phyloP scores from a whole-genome alignment of 2,797 vertebrate genomes.

The Mormyrus hasselquistii region DNA sequence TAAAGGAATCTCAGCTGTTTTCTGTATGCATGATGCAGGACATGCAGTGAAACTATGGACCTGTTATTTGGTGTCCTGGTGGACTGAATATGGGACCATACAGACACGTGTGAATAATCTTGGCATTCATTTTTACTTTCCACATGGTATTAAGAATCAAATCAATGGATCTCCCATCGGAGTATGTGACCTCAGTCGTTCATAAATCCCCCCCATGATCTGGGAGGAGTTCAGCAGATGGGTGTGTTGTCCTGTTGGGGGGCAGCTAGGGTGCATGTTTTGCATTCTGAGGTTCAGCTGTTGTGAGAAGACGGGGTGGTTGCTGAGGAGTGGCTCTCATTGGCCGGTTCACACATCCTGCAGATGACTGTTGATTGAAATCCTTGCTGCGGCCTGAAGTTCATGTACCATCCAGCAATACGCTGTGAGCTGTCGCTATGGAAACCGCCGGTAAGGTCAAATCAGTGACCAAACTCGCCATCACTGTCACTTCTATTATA shows the following conservation, averaged over 20 bases:
- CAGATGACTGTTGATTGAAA: not conserved
- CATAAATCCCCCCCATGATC: not conserved
- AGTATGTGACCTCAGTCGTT: not conserved
- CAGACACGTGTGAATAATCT: not conserved
- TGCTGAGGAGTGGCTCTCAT: not conserved
- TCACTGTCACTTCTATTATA: not conserved
- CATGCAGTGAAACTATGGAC: not conserved
- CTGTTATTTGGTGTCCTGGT: not conserved
- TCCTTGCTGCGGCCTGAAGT: not conserved
- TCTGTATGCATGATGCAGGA: not conserved
- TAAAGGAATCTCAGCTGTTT: slow-evolving; percentile 7
- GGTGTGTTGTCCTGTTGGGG: not conserved
- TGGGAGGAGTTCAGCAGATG: not conserved
- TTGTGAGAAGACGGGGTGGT: not conserved
- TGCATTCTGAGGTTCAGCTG: slow-evolving; percentile 25
- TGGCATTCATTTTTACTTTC: not conserved
- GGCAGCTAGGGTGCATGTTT: slow-evolving; percentile 12
- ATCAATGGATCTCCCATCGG: not conserved
- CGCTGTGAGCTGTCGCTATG: not conserved
- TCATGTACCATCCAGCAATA: not conserved
- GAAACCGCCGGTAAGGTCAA: not conserved
- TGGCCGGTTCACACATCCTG: not conserved
- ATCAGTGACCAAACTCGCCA: not conserved
- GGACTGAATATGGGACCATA: not conserved
- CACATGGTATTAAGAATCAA: not conserved